A percentile compares a stretch with the other conserved stretches of the same genome.
phyloP scores from a whole-genome alignment of 2,888 invertebrate species.

The Mythimna lalbum region DNA sequence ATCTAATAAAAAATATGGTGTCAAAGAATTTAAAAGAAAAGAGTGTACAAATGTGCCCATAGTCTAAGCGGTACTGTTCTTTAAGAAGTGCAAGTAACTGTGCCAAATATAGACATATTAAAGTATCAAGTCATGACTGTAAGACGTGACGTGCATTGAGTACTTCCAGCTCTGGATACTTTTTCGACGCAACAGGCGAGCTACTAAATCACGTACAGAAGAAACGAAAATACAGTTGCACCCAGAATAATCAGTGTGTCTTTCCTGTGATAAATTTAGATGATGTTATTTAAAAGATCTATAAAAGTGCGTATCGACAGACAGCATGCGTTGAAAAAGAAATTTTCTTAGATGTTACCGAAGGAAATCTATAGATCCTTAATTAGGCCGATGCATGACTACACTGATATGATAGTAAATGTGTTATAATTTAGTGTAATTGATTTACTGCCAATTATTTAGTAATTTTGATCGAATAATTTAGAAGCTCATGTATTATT shows the following conservation, averaged over 20 bases:
- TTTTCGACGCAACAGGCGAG: conserved; percentile 9
- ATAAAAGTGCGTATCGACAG: conserved; percentile 39
- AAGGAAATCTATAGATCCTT: conserved; percentile 18
- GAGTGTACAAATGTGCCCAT: conserved; percentile 43
- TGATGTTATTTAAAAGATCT: conserved; percentile 5
- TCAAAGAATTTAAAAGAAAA: conserved; percentile 26
- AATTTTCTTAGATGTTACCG: conserved; percentile 17
- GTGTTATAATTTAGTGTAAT: conserved; percentile 30
- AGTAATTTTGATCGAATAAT: conserved; percentile 28
- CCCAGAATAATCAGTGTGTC: conserved; percentile 20
- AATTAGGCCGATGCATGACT: conserved; percentile 64
- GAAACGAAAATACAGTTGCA: conserved; percentile 19
- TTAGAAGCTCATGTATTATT: conserved; percentile 70
- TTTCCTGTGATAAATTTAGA: conserved; percentile 10
- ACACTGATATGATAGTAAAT: conserved; percentile 45
- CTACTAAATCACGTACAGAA: conserved; percentile 1
- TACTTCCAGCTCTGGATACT: conserved; percentile 27
- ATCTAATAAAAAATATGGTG: conserved; percentile 19
- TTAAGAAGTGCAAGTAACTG: conserved; percentile 49
- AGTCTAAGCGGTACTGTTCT: conserved; percentile 46
- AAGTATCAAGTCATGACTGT: conserved; percentile 16
- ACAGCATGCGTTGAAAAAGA: conserved; percentile 58
- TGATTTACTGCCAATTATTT: conserved; percentile 26
- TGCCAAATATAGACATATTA: conserved; percentile 28
- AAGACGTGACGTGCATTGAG: conserved; percentile 40